Conservation (phyloP, 2,113 vertebrate genomes). For the Corydoras sp. region DNA sequence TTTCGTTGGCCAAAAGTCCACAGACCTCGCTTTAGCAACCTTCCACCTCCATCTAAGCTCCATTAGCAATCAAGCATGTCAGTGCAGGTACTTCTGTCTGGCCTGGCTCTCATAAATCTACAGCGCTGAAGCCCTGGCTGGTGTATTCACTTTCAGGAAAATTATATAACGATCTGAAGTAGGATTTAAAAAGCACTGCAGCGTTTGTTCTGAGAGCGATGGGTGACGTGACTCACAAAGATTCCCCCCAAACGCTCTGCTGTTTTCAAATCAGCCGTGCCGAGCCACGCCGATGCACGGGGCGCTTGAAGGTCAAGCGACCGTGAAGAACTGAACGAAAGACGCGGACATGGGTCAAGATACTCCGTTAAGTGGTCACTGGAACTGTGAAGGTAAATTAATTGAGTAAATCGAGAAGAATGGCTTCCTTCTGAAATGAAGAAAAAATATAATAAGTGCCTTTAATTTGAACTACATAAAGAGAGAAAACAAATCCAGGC, state of each 20-base stretch:
- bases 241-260: background rate
- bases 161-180: background rate
- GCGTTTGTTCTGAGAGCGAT: no score
- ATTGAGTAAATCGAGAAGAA: slow-evolving; percentile 28
- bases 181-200: no score
- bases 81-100: slow-evolving; percentile 12
- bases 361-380: slow-evolving; percentile 16
- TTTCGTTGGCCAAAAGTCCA: slow-evolving; percentile 24
- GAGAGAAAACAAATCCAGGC: background rate
- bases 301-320: slow-evolving; percentile 1
- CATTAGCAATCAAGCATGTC: slow-evolving; percentile 38
- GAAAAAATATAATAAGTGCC: background rate
- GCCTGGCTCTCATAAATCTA: slow-evolving; percentile 34
- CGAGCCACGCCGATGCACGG: background rate
- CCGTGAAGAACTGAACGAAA: slow-evolving; percentile 1
- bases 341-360: slow-evolving; percentile 7
- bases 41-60: slow-evolving; percentile 11
- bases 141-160: slow-evolving; percentile 1
- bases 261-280: background rate
- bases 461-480: slow-evolving; percentile 1
- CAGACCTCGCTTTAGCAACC: slow-evolving; percentile 21
- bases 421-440: background rate
- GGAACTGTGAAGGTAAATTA: slow-evolving; percentile 21
- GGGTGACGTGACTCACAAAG: background rate
- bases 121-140: background rate